Evolutionary conservation across 2,888 invertebrate genomes (phyloP).

Genomic region (Cyclophora albipunctata): DNA sequence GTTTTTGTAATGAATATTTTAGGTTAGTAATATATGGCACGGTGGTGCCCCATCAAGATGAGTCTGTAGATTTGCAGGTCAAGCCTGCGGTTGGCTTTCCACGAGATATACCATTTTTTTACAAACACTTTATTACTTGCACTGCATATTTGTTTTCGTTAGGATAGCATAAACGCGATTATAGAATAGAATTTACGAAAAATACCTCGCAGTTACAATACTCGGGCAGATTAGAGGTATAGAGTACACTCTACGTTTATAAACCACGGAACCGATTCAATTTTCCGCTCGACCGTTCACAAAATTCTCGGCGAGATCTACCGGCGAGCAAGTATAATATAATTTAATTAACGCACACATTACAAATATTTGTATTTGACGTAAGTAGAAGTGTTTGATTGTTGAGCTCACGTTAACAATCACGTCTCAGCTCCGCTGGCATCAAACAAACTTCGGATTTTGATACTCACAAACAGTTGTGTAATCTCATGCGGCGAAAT

Average conservation of each 20-base stretch:
- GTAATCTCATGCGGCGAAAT: slow-evolving; percentile 43
- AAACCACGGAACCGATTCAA: slow-evolving; percentile 1
- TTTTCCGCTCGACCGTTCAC: slow-evolving; percentile 18
- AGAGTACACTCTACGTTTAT: not conserved
- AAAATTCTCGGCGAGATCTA: slow-evolving; percentile 13
- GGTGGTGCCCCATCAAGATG: too few species aligned
- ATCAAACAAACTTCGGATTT: slow-evolving; percentile 50
- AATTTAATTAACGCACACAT: slow-evolving; percentile 25
- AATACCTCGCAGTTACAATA: too few species aligned
- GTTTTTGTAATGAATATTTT: slow-evolving; percentile 11
- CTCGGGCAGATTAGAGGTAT: too few species aligned
- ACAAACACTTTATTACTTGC: too few species aligned
- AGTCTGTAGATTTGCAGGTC: too few species aligned
- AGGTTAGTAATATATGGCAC: too few species aligned
- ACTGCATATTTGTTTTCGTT: too few species aligned
- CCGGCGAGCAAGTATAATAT: slow-evolving; percentile 5
- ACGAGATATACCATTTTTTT: too few species aligned
- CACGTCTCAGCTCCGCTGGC: slow-evolving; percentile 28
- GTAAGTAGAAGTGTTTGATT: slow-evolving; percentile 27
- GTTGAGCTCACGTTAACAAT: slow-evolving; percentile 37
- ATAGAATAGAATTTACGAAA: too few species aligned
- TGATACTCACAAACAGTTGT: slow-evolving; percentile 44
- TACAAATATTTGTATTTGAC: slow-evolving; percentile 26
- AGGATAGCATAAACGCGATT: too few species aligned
- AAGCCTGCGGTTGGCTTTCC: too few species aligned